Percentiles rank a stretch among this genome's conserved stretches.
phyloP scores from a whole-genome alignment of 2,797 vertebrate genomes.

The Austrolebias charrua region DNA sequence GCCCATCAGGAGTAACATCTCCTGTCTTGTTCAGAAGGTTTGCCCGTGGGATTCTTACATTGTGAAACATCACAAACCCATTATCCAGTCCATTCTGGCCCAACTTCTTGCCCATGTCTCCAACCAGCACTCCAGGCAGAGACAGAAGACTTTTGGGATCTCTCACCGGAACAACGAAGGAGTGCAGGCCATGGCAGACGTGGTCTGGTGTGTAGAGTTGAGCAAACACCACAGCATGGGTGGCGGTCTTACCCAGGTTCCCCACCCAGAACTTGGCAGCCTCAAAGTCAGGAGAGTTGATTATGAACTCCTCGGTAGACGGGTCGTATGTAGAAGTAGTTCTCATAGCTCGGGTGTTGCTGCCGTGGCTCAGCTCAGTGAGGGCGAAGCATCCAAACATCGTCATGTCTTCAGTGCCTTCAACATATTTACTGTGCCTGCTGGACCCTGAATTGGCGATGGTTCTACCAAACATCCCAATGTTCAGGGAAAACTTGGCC shows the following conservation, averaged over 20 bases:
- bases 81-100: slow-evolving; percentile 94
- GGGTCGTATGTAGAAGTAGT: slow-evolving; percentile 89
- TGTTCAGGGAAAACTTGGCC: slow-evolving; percentile 76
- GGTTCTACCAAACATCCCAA: slow-evolving; percentile 71
- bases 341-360: slow-evolving; percentile 88
- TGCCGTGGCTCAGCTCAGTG: slow-evolving; percentile 94
- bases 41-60: slow-evolving; percentile 88
- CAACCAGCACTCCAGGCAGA: slow-evolving; percentile 90
- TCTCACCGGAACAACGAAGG: slow-evolving; percentile 91
- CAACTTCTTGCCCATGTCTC: slow-evolving; percentile 91
- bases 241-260: slow-evolving; percentile 93
- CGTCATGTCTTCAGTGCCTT: slow-evolving; percentile 74
- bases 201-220: slow-evolving; percentile 88
- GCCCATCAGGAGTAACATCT: slow-evolving; percentile 85
- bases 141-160: slow-evolving; percentile 89
- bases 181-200: slow-evolving; percentile 86
- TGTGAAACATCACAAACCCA: slow-evolving; percentile 91
- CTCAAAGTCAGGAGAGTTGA: slow-evolving; percentile 91
- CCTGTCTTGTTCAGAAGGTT: slow-evolving; percentile 86
- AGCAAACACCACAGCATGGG: slow-evolving; percentile 88
- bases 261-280: slow-evolving; percentile 96
- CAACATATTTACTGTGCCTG: slow-evolving; percentile 78
- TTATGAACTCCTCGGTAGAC: slow-evolving; percentile 86
- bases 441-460: slow-evolving; percentile 78
- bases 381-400: slow-evolving; percentile 92